Conservation (phyloP, 2,797 vertebrate species). For the Huso huso region DNA sequence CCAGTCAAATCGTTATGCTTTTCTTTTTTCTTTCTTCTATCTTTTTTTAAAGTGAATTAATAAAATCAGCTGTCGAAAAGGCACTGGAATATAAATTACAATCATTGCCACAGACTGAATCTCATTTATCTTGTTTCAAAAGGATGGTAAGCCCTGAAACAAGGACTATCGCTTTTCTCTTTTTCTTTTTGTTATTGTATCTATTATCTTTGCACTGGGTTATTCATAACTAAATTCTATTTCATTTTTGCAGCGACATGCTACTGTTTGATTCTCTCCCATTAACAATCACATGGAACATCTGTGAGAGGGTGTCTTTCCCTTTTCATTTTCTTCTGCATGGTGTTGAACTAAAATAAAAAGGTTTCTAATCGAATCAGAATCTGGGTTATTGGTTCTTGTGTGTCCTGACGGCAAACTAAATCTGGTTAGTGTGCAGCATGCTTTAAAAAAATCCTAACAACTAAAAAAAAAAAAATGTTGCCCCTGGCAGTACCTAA, state of each 20-base stretch:
- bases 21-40: constrained; percentile 24
- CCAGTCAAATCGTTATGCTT: constrained; percentile 24
- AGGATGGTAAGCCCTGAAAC: constrained; percentile 23
- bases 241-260: constrained; percentile 15
- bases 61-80: constrained; percentile 32
- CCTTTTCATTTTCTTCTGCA: background rate
- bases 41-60: constrained; percentile 31
- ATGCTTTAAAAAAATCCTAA: too few species aligned
- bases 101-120: constrained; percentile 28
- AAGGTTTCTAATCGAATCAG: constrained; percentile 10
- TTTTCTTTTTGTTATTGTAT: constrained; percentile 18
- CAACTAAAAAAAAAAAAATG: too few species aligned
- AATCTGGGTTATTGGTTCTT: background rate
- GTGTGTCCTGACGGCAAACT: background rate
- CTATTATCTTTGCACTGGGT: constrained; percentile 15
- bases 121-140: constrained; percentile 40
- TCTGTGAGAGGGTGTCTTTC: constrained; percentile 11
- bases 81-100: constrained; percentile 37
- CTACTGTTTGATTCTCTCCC: constrained; percentile 5
- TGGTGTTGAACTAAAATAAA: background rate
- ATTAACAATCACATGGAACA: constrained; percentile 17
- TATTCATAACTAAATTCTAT: constrained; percentile 14
- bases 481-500: too few species aligned
- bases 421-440: too few species aligned
- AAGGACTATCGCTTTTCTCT: constrained; percentile 4